Evolutionary conservation across 2,888 invertebrate genomes (phyloP).

Genomic region (Meta bourneti): DNA sequence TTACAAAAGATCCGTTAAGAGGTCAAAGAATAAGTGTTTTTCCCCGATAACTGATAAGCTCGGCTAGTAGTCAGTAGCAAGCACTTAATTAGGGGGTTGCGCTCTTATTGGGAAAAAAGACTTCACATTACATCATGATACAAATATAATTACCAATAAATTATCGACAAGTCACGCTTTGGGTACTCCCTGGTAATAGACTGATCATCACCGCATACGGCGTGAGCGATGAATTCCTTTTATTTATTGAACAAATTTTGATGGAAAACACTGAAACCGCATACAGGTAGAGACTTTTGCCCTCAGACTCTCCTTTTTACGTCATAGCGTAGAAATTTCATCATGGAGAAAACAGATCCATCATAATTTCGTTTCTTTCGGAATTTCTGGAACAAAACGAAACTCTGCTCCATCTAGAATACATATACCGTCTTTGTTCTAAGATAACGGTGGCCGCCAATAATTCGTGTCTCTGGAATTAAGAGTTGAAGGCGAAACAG

Average conservation of each 20-base stretch:
- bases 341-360: not conserved
- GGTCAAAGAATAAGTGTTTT: not conserved
- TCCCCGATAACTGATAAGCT: not conserved
- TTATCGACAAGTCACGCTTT: slow-evolving; percentile 21
- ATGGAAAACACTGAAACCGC: not conserved
- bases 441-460: too few species aligned
- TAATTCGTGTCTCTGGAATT: too few species aligned
- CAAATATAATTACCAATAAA: slow-evolving; percentile 8
- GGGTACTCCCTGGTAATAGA: slow-evolving; percentile 19
- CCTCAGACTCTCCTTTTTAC: not conserved
- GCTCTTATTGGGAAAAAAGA: not conserved
- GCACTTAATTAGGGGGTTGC: slow-evolving; percentile 9
- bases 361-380: not conserved
- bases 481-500: too few species aligned
- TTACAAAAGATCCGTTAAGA: not conserved
- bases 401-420: too few species aligned
- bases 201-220: not conserved
- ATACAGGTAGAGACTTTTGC: not conserved
- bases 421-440: too few species aligned
- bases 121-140: slow-evolving; percentile 27
- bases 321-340: not conserved
- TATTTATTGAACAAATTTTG: not conserved
- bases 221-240: too few species aligned
- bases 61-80: not conserved
- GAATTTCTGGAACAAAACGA: too few species aligned